Evolutionary conservation across 64 coral and sea anemone genomes (phyloP), one percentile per base, ranked within the genome.

Genomic region (Actinia equina): DNA sequence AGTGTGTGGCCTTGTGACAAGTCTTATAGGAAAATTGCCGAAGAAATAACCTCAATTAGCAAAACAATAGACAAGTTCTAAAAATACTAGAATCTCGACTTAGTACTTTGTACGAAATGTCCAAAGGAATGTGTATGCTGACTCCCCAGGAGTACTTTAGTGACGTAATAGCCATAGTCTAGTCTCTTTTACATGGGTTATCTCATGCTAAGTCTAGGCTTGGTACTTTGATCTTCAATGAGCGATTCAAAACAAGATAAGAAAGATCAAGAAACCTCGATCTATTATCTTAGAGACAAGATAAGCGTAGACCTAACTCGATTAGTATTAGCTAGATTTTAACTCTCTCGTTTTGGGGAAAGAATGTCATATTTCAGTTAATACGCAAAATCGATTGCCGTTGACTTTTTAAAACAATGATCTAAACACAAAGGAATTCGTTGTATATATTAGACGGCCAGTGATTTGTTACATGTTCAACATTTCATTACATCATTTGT

Each of bases 401-500:
- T 57, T 57, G 55, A 14, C 13, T 57, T 57, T 57, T 57, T 8
- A 12, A 57, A 57, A 37, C 30, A 1, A 14, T 4, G 3, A 12
- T 57, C 17, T 65, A 20, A 65, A 65, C 0, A 65, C 3, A 23
- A 23, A 65, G 22, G 62, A 65, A 19, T 65, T 6, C 17, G 62
- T 65, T 6, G 18, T 65, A 49, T 49, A 8, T 49, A 49, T 37
- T 37, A 37, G 30, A 49, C 7, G 25, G 19, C 22, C 26, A 41
- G 53, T 42, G 27, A 44, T 52, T 30, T 22, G 41, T 55, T 51
- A 58, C 82, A 84, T 12, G 37, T 56, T 19, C 10, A 83, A 74
- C 25, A 74, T 41, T n/a, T 74, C 27, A 74, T 74, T 74, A 74
- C 69, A 74, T 74, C 69, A 74, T 74, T 30, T 74, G 11, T 30